A percentile compares a stretch with the other conserved stretches of the same genome.
Conservation (phyloP, 2,113 vertebrate genomes). For the Mastomys natalensis region DNA sequence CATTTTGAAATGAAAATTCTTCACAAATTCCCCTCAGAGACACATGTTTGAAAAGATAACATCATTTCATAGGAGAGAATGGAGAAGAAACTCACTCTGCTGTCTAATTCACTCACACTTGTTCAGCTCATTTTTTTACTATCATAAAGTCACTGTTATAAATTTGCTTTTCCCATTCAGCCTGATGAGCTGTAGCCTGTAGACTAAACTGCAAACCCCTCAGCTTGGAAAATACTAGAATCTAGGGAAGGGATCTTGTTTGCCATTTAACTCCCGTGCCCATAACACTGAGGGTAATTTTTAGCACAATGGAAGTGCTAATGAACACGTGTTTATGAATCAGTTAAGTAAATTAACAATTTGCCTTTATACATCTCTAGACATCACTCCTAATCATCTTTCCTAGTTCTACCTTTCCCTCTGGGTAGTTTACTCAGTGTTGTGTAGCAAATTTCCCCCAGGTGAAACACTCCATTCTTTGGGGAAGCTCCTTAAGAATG, state of each 20-base stretch:
- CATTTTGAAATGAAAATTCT: slow-evolving; percentile 7
- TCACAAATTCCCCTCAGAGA: slow-evolving; percentile 5
- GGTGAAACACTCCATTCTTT: background rate
- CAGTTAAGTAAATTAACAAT: background rate
- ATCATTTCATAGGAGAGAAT: background rate
- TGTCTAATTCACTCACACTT: background rate
- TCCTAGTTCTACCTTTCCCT: background rate
- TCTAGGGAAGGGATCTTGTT: background rate
- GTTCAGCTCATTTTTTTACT: background rate
- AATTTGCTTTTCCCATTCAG: background rate
- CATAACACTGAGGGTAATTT: background rate
- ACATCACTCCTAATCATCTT: background rate
- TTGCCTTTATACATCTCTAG: background rate
- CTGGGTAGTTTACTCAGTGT: background rate
- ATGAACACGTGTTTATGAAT: background rate
- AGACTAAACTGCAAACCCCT: background rate
- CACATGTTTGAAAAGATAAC: background rate
- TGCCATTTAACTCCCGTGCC: background rate
- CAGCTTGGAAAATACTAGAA: background rate
- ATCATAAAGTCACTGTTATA: background rate
- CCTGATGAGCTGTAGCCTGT: background rate
- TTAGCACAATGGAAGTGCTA: background rate
- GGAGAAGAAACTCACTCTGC: background rate
- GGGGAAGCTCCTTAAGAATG: background rate
- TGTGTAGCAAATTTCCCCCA: no score